phyloP scores from a whole-genome alignment of 2,888 invertebrate genomes.

The Drosophila pegasa region DNA sequence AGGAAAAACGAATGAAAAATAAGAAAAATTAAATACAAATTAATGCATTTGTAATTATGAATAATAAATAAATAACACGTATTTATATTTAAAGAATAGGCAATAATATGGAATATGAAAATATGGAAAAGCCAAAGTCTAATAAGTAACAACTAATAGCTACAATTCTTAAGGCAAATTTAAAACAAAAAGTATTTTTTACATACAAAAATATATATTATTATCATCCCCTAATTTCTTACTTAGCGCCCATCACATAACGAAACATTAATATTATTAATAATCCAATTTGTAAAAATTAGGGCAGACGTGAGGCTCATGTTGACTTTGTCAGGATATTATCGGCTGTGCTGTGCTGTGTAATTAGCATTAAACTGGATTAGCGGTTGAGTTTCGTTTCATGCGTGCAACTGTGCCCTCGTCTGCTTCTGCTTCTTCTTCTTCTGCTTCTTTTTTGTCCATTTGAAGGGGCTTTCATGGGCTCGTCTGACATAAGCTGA shows the following conservation, averaged over 20 bases:
- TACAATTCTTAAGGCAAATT: too few relatives aligned
- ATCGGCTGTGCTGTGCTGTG: constrained; percentile 32
- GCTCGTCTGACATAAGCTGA: constrained; percentile 67
- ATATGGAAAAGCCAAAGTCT: too few relatives aligned
- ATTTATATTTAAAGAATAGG: too few relatives aligned
- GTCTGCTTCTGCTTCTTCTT: not conserved
- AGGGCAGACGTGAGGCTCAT: constrained; percentile 7
- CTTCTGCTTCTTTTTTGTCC: too few relatives aligned
- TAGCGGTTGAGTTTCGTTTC: constrained; percentile 36
- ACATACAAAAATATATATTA: too few relatives aligned
- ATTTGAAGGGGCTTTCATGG: constrained; percentile 18
- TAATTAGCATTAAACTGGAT: constrained; percentile 58
- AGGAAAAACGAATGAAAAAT: too few relatives aligned
- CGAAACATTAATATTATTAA: not conserved
- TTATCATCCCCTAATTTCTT: not conserved
- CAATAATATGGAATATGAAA: too few relatives aligned
- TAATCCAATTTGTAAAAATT: constrained; percentile 22
- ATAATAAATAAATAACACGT: too few relatives aligned
- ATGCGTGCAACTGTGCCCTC: constrained; percentile 41
- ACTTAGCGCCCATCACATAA: not conserved
- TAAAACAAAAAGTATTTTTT: too few relatives aligned
- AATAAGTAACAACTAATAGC: too few relatives aligned
- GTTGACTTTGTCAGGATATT: constrained; percentile 40
- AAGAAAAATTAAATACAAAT: too few relatives aligned
- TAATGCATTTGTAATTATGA: too few relatives aligned